Conservation (phyloP, 2,888 invertebrate genomes). For the Drosophila testacea region DNA sequence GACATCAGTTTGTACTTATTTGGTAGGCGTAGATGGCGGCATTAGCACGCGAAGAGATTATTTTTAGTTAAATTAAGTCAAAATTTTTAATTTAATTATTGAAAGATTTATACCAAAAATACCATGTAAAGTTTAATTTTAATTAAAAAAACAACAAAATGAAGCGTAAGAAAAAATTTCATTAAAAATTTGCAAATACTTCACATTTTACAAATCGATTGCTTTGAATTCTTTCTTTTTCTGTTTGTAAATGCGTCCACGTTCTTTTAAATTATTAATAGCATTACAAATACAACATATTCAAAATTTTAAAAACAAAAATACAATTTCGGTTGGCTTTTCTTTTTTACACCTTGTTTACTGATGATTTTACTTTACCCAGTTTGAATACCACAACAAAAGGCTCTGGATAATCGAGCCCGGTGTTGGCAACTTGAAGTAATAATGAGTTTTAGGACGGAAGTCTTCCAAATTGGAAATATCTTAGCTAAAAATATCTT, state of each 20-base stretch:
- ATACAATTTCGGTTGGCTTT: slow-evolving; percentile 30
- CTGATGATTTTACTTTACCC: slow-evolving; percentile 28
- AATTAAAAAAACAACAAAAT: slow-evolving; percentile 56
- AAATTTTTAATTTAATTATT: slow-evolving; percentile 78
- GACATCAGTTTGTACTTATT: slow-evolving; percentile 71
- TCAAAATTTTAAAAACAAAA: slow-evolving; percentile 21
- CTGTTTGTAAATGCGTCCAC: slow-evolving; percentile 39
- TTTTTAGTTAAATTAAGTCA: slow-evolving; percentile 66
- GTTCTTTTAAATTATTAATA: slow-evolving; percentile 47
- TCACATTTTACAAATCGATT: slow-evolving; percentile 71
- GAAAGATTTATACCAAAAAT: slow-evolving; percentile 81
- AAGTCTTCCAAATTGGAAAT: slow-evolving; percentile 10
- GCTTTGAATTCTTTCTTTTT: slow-evolving; percentile 48
- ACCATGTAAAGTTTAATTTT: slow-evolving; percentile 78
- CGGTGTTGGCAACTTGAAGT: slow-evolving; percentile 45
- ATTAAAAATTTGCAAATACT: slow-evolving; percentile 78
- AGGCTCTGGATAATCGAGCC: slow-evolving; percentile 58
- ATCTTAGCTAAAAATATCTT: slow-evolving; percentile 37
- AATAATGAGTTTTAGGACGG: slow-evolving; percentile 13
- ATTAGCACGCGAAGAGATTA: slow-evolving; percentile 52
- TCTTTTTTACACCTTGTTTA: slow-evolving; percentile 28
- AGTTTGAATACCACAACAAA: slow-evolving; percentile 33
- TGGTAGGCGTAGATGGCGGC: slow-evolving; percentile 11
- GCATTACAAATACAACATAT: slow-evolving; percentile 50
- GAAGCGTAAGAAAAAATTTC: slow-evolving; percentile 70